Base-by-base conservation (phyloP, 1,140 invertebrate species). In the Drosophila prosaltans region DNA sequence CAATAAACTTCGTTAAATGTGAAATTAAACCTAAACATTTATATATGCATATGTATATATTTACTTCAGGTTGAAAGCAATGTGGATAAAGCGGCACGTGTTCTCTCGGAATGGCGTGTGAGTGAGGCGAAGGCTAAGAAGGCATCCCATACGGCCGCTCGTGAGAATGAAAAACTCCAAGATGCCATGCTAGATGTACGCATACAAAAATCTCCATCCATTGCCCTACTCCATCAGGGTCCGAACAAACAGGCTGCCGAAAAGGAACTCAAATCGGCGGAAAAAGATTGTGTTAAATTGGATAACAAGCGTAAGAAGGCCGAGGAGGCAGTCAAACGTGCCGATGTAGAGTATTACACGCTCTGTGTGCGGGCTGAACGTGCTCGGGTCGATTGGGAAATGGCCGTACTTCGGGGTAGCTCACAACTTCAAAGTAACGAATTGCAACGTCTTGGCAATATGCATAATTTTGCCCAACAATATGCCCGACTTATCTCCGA, bases 271-370 rank as follows among this genome's bases (percentile, higher is more conserved):
- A 92, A 92, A 62, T 92, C 81, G 2, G 94, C 92, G 39, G 94
- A 94, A 40, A 92, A 93, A 69, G 94, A 94, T 68, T 93, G 93
- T 51, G 93, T 94, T 45, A 95, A 98, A 94, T 92, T 98, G 80
- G 97, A 98, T 92, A 95, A 96, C 66, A 98, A 98, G 83, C 95
- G 97, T 82, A 95, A 95, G 72, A 98, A 98, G 93, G 96, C 96
- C n/a, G 97, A 98, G 92, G 97, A 98, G 88, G 95, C 95, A 2
- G 95, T 98, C 2, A 95, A 97, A 80, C 97, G 98, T 90, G 96
- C 97, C 28, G 98, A 99, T 92, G 96, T 97, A 24, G 97, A 98
- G 82, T 99, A 98, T 92, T 98, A 98, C 90, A 97, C 97, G 69
- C 94, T 96, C 16, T 98, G 97, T 91, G 95, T 98, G 43, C 95